Base-by-base conservation (phyloP, 2,888 invertebrate species). In the Parascotia fuliginaria region DNA sequence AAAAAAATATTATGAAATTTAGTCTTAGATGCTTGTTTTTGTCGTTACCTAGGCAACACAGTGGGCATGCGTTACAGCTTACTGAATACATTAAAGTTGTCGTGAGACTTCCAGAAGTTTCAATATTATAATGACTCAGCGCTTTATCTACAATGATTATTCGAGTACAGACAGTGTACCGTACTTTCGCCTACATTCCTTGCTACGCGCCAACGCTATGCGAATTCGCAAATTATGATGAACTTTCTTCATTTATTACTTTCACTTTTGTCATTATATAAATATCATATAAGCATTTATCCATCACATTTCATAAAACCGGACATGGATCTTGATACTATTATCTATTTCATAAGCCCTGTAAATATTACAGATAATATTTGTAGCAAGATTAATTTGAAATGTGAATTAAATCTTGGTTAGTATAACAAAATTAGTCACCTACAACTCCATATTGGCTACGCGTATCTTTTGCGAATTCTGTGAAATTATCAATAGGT, bases 11-110 rank as follows among this genome's bases (percentile, higher is more conserved):
- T 24, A 6, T 24, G 7, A 24, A 24, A 55, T 44, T 55, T 42
- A 15, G 37, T 55, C 60, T 67, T 65, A 55, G 28, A 19, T 22
- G 42, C 55, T 45, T 44, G 50, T 37, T 40, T 50, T 53, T 54
- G 22, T 7, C 52, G 75, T 76, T 72, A 55, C 70, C 73, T 60
- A 64, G 75, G 68, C 53, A 68, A 76, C 72, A n/a, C n/a, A 55
- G 40, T 16, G 42, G 45, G 41, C 48, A 55, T 55, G 44, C 46
- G 55, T 47, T 41, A 22, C 46, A 42, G 31, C 44, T 27, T 36
- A 34, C 6, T 29, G n/a, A 37, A 9, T 24, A 12, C 22, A 45
- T 9, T 6, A 13, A 14, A 5, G 2, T 13, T 14, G 7, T 15
- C 12, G 15, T 31, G 16, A 6, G 31, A 14, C 24, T 12, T 37